Percentiles rank a stretch among this genome's conserved stretches.
Conservation (phyloP, 2,797 vertebrate species). For the Carcharodon carcharias region DNA sequence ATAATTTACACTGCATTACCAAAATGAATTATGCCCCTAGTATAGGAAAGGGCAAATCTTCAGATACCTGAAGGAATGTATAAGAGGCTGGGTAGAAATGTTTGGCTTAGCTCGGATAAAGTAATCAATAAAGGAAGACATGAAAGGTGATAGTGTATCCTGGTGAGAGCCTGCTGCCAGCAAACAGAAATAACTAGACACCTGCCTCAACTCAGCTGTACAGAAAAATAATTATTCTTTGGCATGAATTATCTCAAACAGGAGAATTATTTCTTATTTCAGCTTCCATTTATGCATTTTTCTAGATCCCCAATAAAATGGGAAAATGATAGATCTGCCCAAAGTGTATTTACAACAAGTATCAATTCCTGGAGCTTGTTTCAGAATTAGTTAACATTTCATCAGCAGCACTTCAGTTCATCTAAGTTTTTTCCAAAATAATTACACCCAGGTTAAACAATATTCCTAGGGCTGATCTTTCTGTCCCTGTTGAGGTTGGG, state of each 20-base stretch:
- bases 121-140: slow-evolving; percentile 4
- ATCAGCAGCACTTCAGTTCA: not conserved
- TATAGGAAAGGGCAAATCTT: not conserved
- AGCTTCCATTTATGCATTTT: not conserved
- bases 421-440: not conserved
- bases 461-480: not conserved
- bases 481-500: no score
- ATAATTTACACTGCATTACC: not conserved
- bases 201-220: not conserved
- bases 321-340: no score
- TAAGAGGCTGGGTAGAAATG: not conserved
- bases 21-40: not conserved
- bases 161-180: not conserved
- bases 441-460: not conserved
- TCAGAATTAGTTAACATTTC: not conserved
- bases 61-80: not conserved
- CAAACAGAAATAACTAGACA: not conserved
- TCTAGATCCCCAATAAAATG: not conserved
- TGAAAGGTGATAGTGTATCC: not conserved
- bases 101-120: not conserved
- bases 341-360: not conserved
- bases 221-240: not conserved
- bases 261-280: not conserved
- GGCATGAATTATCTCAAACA: not conserved
- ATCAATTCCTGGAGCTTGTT: not conserved